Evolutionary conservation across 2,797 vertebrate species (phyloP).

Genomic region (Aulostomus chinensis): DNA sequence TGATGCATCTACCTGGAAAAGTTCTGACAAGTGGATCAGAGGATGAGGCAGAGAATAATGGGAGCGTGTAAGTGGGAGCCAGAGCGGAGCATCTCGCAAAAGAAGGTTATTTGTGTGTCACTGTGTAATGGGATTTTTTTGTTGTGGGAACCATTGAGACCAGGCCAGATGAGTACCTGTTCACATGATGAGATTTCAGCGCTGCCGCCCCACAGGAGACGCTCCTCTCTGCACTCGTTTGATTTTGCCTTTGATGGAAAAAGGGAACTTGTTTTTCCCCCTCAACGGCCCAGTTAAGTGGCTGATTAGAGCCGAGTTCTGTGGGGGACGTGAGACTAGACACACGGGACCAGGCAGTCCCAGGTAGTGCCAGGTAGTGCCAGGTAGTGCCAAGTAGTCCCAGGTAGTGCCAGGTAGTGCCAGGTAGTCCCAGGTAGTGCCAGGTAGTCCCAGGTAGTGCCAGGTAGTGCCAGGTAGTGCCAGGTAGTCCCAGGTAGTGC

Average conservation of each 20-base stretch:
- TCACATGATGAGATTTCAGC: constrained; percentile 66
- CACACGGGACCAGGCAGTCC: constrained; percentile 29
- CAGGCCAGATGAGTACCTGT: constrained; percentile 61
- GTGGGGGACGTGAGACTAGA: constrained; percentile 38
- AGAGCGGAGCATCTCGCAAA: constrained; percentile 23
- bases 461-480: too few species aligned
- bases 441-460: too few species aligned
- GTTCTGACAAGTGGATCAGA: constrained; percentile 54
- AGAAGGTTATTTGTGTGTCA: constrained; percentile 62
- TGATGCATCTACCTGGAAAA: constrained; percentile 49
- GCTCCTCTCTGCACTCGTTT: constrained; percentile 41
- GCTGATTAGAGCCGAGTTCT: constrained; percentile 53
- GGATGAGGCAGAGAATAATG: constrained; percentile 48
- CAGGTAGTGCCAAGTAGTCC: too few species aligned
- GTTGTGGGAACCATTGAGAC: constrained; percentile 58
- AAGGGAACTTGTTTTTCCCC: constrained; percentile 4
- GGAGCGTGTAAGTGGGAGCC: constrained; percentile 42
- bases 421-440: too few species aligned
- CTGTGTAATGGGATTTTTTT: constrained; percentile 63
- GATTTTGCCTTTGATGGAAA: constrained; percentile 63
- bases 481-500: too few species aligned
- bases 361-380: too few species aligned
- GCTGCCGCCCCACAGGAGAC: constrained; percentile 30
- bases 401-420: too few species aligned
- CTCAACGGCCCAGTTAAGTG: constrained; percentile 52